Base-by-base conservation (phyloP, 2,888 invertebrate species). In the Epinotia nisella region DNA sequence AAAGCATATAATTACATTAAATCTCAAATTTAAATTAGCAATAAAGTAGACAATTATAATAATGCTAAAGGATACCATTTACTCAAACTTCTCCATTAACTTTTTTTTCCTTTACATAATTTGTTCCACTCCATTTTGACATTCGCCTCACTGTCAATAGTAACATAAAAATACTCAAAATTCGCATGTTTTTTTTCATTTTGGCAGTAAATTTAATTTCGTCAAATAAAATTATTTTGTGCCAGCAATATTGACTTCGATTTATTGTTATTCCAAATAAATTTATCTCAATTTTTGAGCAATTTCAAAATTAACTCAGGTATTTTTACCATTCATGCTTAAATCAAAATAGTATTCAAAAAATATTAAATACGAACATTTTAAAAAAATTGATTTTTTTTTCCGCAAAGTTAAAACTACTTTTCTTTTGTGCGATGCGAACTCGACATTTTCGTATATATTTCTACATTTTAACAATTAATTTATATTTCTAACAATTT, bases 391-490 rank as follows among this genome's bases (percentile, higher is more conserved):
- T n/a, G n/a, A n/a, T n/a, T n/a, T n/a, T n/a, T n/a, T n/a, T n/a
- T n/a, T n/a, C n/a, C n/a, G n/a, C n/a, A n/a, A n/a, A n/a, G n/a
- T n/a, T n/a, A n/a, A 76, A 59, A 79, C 91, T 93, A 92, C 89
- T 81, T 53, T 65, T 81, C 29, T 81, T 92, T 93, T 92, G 93
- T 93, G 93, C 92, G 91, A 91, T 80, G 80, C 83, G 88, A 89
- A 87, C 87, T 85, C 89, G 91, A 91, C 90, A 83, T 81, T 85
- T 85, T 82, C 78, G 82, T 84, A 81, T 82, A 77, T 80, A n/a
- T 85, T 86, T 83, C 90, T 86, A 86, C 83, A 80, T 71, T 85
- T 87, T 90, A 90, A 90, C 89, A 90, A 88, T 88, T 83, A 87
- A 78, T 80, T 81, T 78, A 71, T 67, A 75, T 73, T 61, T 80